Conservation (phyloP, 1,140 invertebrate species). For the Zaprionus africanus region DNA sequence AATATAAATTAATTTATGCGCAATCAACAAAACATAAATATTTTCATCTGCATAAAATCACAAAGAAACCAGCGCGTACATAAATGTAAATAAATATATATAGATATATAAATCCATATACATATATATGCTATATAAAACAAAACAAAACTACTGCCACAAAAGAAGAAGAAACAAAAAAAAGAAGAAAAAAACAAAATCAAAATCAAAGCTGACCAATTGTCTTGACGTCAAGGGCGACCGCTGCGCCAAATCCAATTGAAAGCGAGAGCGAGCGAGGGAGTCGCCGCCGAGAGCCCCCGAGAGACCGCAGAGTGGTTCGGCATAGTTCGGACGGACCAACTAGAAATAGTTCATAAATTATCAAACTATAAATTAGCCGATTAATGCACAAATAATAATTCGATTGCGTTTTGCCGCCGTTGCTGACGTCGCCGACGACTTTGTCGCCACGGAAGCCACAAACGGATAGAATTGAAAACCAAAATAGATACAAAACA, state of each 20-base stretch:
- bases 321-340: constrained; percentile 32
- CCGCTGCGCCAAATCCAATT: constrained; percentile 60
- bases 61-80: constrained; percentile 69
- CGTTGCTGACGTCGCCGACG: constrained; percentile 13
- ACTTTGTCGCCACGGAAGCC: constrained; percentile 60
- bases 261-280: constrained; percentile 78
- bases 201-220: constrained; percentile 63
- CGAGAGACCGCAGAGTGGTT: not conserved
- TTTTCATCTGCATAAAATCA: constrained; percentile 82
- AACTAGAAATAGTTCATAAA: constrained; percentile 80
- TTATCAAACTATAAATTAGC: constrained; percentile 83
- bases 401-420: constrained; percentile 80
- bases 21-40: constrained; percentile 83
- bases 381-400: constrained; percentile 81
- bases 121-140: constrained; percentile 22
- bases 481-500: not conserved
- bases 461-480: not conserved
- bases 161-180: constrained; percentile 3
- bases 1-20: constrained; percentile 83
- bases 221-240: constrained; percentile 72
- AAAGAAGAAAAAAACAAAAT: constrained; percentile 24
- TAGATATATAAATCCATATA: constrained; percentile 47
- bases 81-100: constrained; percentile 70
- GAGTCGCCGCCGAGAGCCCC: constrained; percentile 36
- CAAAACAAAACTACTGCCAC: constrained; percentile 25